Percentiles rank a stretch among this genome's conserved stretches.
phyloP scores from a whole-genome alignment of 2,888 invertebrate genomes.

The Galerucella nymphaeae region DNA sequence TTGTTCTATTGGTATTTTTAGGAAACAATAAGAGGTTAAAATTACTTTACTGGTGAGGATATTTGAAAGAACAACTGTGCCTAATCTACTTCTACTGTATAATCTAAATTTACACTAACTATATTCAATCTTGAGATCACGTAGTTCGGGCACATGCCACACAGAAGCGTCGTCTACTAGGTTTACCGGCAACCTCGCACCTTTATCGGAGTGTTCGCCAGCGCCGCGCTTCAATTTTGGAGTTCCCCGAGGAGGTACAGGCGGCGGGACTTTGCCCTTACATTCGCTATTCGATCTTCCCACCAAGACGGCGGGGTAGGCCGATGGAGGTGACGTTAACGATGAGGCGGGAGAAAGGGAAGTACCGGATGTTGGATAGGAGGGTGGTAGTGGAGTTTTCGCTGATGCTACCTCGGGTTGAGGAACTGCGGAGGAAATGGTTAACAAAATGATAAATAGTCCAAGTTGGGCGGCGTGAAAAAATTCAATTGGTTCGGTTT shows the following conservation, averaged over 20 bases:
- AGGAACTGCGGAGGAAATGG: neutral
- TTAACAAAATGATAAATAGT: neutral
- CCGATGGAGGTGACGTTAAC: slow-evolving; percentile 67
- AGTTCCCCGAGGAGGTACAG: slow-evolving; percentile 87
- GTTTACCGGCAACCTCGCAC: slow-evolving; percentile 52
- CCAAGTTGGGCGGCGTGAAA: slow-evolving; percentile 20
- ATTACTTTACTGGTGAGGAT: neutral
- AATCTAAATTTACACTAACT: slow-evolving; percentile 23
- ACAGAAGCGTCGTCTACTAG: slow-evolving; percentile 27
- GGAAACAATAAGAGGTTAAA: neutral
- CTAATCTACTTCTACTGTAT: slow-evolving; percentile 11
- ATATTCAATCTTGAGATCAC: slow-evolving; percentile 29
- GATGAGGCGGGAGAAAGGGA: slow-evolving; percentile 59
- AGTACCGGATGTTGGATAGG: slow-evolving; percentile 26
- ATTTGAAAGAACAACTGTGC: neutral
- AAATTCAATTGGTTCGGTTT: neutral
- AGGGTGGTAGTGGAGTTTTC: slow-evolving; percentile 30
- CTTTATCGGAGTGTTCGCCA: slow-evolving; percentile 63
- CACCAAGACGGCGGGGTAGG: slow-evolving; percentile 81
- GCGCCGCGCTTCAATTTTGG: slow-evolving; percentile 74
- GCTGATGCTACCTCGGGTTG: slow-evolving; percentile 22
- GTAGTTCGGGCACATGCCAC: slow-evolving; percentile 27
- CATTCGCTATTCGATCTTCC: slow-evolving; percentile 67
- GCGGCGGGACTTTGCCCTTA: slow-evolving; percentile 86
- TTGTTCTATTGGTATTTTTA: neutral